phyloP scores from a whole-genome alignment of 2,113 vertebrate genomes.

The Fukomys damarensis region DNA sequence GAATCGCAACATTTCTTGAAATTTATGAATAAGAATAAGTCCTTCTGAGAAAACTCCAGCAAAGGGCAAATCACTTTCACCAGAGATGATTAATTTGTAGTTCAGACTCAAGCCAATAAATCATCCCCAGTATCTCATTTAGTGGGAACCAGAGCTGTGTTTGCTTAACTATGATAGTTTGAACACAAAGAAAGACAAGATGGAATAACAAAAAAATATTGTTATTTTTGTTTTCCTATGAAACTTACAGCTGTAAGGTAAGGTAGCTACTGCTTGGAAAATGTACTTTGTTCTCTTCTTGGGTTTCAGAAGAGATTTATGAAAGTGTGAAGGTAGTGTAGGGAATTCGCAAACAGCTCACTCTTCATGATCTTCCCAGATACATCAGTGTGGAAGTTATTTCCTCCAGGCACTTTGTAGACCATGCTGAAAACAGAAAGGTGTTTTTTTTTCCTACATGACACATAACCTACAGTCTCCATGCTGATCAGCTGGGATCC shows the following conservation, averaged over 20 bases:
- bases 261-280: conserved; percentile 30
- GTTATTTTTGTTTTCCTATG: conserved; percentile 7
- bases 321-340: not conserved
- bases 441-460: not conserved
- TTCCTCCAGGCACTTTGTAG: not conserved
- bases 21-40: conserved; percentile 16
- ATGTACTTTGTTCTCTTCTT: not conserved
- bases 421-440: not conserved
- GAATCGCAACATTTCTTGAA: not conserved
- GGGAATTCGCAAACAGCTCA: not conserved
- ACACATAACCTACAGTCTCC: not conserved
- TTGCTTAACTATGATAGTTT: not conserved
- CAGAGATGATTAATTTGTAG: not conserved
- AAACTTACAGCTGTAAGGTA: not conserved
- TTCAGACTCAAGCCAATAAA: not conserved
- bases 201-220: conserved; percentile 2
- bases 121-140: not conserved
- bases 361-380: not conserved
- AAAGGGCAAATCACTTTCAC: conserved; percentile 7
- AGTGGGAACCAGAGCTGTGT: not conserved
- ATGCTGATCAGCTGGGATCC: not conserved
- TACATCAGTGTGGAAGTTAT: not conserved
- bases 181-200: not conserved
- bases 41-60: not conserved
- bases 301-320: not conserved